Base-by-base conservation (phyloP, 2,797 vertebrate species). In the Synaphobranchus kaupii region DNA sequence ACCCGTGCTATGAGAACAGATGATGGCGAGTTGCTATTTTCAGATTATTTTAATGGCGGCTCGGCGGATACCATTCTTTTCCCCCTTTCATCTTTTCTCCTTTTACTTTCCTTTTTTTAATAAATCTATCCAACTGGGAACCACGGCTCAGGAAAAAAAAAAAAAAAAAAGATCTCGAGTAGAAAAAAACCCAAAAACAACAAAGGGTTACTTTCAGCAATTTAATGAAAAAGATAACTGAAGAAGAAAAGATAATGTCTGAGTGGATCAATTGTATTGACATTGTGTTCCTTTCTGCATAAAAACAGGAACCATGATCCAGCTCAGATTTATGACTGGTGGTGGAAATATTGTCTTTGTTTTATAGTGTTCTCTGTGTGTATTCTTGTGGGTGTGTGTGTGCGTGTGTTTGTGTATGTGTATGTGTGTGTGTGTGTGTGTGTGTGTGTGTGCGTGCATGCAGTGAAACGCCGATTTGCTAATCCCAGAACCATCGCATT, bases 1-100 rank as follows among this genome's bases (percentile, higher is more conserved):
- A 96, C 96, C 96, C 95, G 93, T 95, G 93, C 95, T 94, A 95
- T 94, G 95, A 96, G 95, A 96, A 96, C 96, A 96, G 96, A 96
- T 96, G 96, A 96, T 96, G 93, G 94, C 90, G 93, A 92, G 92
- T 92, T 95, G 95, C 96, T 96, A 96, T 97, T 96, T 96, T 96
- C 94, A 95, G 96, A 96, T 94, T 94, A 93, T 95, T 96, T 95
- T 96, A 97, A 96, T 96, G 96, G 96, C 95, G 92, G 94, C 94
- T 94, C 94, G 92, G 90, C 94, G 93, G 94, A 95, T 93, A 89
- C 92, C 93, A 95, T 94, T 94, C 91, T 91, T 95, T 88, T 93
- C n/a, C 15, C 47, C 92, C 90, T 90, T 86, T 83, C 84, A 88
- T 56, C 85, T 89, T 48, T 39, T 48, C 86, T 87, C 48, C n/a